Base-by-base conservation (phyloP, 2,888 invertebrate genomes). In the Ypsolopha sequella region DNA sequence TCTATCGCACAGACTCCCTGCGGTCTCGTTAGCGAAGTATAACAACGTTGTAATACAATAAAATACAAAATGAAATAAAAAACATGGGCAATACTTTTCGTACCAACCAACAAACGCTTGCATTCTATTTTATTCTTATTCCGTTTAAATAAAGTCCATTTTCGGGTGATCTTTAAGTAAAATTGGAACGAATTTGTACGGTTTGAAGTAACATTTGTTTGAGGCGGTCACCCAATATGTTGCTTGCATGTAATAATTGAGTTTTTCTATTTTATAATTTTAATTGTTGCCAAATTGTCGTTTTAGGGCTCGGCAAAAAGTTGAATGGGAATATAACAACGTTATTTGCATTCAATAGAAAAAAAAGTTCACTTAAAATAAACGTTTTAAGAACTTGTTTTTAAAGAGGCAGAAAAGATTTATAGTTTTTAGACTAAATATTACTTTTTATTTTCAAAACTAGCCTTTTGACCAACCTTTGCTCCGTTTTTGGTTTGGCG, bases 171-270 rank as follows among this genome's bases (percentile, higher is more conserved):
- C 47, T 6, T 2, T 4, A 34, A 1, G 52, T 14, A 24, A 39
- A 44, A 13, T 56, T 58, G 52, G 1, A 35, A 68, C 56, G 68
- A 56, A 52, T 52, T 61, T 58, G 11, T 6, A 6, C n/a, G 47
- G 54, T 58, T 65, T 63, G 68, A 70, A 68, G 70, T 72, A 73
- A 76, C 85, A 85, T 84, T 85, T 84, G 85, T 79, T 70, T 74
- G 73, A 81, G 84, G 85, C 85, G 85, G 79, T 70, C 73, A 68
- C 76, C 70, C 78, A 81, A 79, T 80, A 81, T 80, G 80, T 75
- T 76, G 68, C 64, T 63, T 62, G 63, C 65, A 70, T 69, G 65
- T 69, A 73, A 68, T 68, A 79, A 80, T 77, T 75, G 73, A 76
- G 73, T 80, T 79, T 80, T 70, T 75, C 64, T 73, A 39, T 48